phyloP scores from a whole-genome alignment of 2,113 vertebrate genomes.

The Nyctereutes procyonoides region DNA sequence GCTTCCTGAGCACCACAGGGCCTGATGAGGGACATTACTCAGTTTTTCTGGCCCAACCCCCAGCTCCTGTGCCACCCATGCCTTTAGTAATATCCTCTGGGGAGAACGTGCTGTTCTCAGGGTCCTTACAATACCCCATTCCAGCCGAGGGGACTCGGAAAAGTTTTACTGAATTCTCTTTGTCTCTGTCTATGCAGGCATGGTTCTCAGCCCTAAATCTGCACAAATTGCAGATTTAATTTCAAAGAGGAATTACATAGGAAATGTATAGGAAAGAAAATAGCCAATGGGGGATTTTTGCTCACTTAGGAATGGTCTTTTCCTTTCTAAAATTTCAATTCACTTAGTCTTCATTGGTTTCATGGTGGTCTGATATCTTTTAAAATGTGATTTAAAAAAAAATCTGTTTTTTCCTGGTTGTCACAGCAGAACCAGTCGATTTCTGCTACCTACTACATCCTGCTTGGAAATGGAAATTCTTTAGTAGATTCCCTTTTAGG shows the following conservation, averaged over 20 bases:
- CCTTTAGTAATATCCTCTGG: neutral
- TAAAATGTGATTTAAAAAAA: neutral
- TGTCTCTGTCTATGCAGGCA: neutral
- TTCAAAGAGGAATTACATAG: neutral
- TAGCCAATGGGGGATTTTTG: neutral
- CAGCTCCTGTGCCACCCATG: neutral
- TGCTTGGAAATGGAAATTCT: neutral
- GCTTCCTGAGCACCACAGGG: neutral
- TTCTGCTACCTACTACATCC: neutral
- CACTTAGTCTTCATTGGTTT: slow-evolving; percentile 28
- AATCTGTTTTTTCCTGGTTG: neutral
- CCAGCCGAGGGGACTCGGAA: neutral
- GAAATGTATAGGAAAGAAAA: neutral
- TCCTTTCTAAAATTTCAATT: neutral
- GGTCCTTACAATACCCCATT: neutral
- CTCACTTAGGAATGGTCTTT: neutral
- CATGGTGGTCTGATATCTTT: neutral
- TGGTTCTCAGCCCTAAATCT: neutral
- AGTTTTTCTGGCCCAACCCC: neutral
- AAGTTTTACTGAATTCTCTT: neutral
- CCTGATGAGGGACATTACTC: neutral
- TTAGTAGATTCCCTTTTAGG: neutral
- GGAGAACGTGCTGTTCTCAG: neutral
- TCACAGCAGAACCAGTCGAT: neutral
- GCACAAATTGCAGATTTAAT: neutral